These are phyloP conservation scores for Lycia hirtaria DNA, from an alignment of 2,888 invertebrate species.

Conservation along the genomic window DNA sequence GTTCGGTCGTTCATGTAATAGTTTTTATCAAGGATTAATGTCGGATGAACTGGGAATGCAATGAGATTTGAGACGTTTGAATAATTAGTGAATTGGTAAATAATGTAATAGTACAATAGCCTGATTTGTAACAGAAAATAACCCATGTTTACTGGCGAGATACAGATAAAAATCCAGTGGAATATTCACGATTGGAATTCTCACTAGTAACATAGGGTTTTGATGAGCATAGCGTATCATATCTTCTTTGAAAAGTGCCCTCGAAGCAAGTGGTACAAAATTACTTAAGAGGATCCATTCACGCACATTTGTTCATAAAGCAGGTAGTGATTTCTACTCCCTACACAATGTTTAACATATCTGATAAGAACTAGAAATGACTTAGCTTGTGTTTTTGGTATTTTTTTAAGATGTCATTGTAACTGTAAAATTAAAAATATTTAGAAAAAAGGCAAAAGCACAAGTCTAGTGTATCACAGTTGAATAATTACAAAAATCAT, in stretches of 20 bases:
- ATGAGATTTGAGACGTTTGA: constrained; percentile 65
- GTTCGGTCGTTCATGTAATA: constrained; percentile 48
- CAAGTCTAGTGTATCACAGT: no score
- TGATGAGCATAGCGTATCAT: constrained; percentile 52
- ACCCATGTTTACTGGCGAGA: constrained; percentile 64
- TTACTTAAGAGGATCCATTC: no score
- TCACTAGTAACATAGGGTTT: constrained; percentile 67
- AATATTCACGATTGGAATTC: constrained; percentile 42
- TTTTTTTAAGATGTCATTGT: no score
- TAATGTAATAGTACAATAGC: constrained; percentile 44
- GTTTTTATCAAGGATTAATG: constrained; percentile 48
- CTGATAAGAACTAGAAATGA: no score
- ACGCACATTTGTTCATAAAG: no score
- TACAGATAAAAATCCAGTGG: constrained; percentile 38
- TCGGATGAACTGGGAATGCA: constrained; percentile 58
- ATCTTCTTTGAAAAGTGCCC: constrained; percentile 41
- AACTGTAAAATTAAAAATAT: no score
- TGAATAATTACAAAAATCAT: no score
- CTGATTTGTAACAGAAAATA: constrained; percentile 43
- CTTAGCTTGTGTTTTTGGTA: no score
- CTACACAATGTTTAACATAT: no score
- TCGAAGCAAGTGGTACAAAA: constrained; percentile 44
- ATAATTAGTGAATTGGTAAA: constrained; percentile 43
- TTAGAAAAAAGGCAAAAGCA: no score
- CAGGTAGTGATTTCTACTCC: no score